phyloP scores from a whole-genome alignment of 2,888 invertebrate species.

The Aleiodes alternator region DNA sequence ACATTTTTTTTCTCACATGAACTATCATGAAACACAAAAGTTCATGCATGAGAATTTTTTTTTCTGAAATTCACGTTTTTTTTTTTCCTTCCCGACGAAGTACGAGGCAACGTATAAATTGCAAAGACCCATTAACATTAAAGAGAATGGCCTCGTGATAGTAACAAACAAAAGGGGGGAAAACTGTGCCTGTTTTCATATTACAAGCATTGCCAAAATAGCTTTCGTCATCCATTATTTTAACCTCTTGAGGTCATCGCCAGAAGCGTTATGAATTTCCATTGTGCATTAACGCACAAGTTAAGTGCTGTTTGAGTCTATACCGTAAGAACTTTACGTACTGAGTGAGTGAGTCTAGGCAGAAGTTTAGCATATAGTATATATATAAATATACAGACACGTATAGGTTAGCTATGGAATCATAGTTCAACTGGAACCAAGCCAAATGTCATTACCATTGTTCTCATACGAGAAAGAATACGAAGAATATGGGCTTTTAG shows the following conservation, averaged over 20 bases:
- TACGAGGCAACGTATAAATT: too few relatives aligned
- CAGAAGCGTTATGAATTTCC: slow-evolving; percentile 60
- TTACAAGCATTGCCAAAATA: not conserved
- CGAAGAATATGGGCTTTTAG: not conserved
- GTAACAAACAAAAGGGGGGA: too few relatives aligned
- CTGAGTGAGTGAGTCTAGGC: slow-evolving; percentile 9
- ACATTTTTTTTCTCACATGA: not conserved
- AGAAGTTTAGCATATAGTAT: slow-evolving; percentile 27
- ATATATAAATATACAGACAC: slow-evolving; percentile 17
- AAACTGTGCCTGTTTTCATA: too few relatives aligned
- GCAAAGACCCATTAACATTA: too few relatives aligned
- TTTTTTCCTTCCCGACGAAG: too few relatives aligned
- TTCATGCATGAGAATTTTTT: not conserved
- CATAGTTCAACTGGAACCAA: slow-evolving; percentile 49
- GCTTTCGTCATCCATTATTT: slow-evolving; percentile 18
- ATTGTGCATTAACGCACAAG: slow-evolving; percentile 60
- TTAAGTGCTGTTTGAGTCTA: slow-evolving; percentile 59
- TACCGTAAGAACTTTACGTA: slow-evolving; percentile 55
- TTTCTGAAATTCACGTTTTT: too few relatives aligned
- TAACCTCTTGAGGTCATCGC: slow-evolving; percentile 33
- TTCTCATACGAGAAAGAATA: slow-evolving; percentile 39
- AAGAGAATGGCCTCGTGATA: too few relatives aligned
- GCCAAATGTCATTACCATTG: slow-evolving; percentile 56
- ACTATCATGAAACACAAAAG: not conserved
- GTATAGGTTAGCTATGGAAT: slow-evolving; percentile 13